Evolutionary conservation across 2,888 invertebrate species (phyloP), one percentile per base, ranked within the genome.

Genomic region (Pseudoips prasinana): DNA sequence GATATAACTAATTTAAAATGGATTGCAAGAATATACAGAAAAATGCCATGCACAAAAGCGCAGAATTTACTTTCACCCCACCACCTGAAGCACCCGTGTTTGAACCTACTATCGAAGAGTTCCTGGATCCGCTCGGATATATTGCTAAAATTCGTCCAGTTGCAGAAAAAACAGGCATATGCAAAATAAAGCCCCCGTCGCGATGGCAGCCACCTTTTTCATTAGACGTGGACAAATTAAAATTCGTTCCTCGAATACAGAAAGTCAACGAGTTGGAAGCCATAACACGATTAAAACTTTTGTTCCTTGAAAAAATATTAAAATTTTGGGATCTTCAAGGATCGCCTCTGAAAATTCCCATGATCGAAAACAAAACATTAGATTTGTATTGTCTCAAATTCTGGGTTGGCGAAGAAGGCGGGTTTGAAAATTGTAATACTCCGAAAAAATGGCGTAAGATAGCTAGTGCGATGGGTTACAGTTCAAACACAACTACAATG

Each of bases 191-290:
- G 59, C 94, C 94, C 32, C 94, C 94, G 32, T 75, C 91, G 66
- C 90, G 91, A 50, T 95, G 94, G 93, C 92, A 93, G 64, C 94
- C 94, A 52, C 94, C 94, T 29, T 95, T 95, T 90, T 93, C 93
- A 25, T 91, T 95, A 53, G 92, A 95, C 80, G 91, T 93, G 33
- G 92, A 94, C 63, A 89, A 87, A 76, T 75, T 90, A 62, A 88
- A 86, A 71, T 90, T 90, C 60, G 84, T 85, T 44, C 89, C 89
- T 60, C 81, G 90, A 54, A 89, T 89, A 64, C 89, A 89, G 64
- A 88, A 89, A 76, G 75, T 89, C 19, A 89, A 89, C 53, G 90
- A 90, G 61, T 75, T 91, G 56, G 87, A 93, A 91, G 94, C 94
- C 45, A 91, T 92, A 58, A 93, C 93, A 25, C 85, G 94, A 46